Percentiles rank a stretch among this genome's conserved stretches.
Evolutionary conservation across 2,888 invertebrate genomes (phyloP).

Genomic region (Metallyticus violacea): DNA sequence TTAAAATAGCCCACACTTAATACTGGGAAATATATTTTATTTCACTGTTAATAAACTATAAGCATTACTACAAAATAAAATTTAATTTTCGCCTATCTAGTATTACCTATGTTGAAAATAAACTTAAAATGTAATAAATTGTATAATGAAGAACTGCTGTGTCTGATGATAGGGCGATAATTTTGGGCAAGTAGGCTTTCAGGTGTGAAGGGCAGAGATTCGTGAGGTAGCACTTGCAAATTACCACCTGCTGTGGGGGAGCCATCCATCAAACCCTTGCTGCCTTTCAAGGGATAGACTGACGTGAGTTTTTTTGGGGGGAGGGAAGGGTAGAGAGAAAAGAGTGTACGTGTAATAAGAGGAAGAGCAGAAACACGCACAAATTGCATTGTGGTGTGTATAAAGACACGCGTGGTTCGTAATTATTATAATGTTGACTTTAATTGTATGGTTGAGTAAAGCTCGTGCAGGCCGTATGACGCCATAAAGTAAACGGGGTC

Average conservation of each 20-base stretch:
- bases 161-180: no score
- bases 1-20: no score
- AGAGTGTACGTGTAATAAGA: neutral
- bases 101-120: no score
- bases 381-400: neutral
- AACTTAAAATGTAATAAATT: no score
- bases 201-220: constrained; percentile 1
- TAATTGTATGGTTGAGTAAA: constrained; percentile 8
- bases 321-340: neutral
- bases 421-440: constrained; percentile 9
- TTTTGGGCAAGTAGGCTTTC: neutral
- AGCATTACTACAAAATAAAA: no score
- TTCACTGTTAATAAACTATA: no score
- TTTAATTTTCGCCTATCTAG: no score
- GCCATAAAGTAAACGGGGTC: neutral
- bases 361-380: neutral
- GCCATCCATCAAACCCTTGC: constrained; percentile 5
- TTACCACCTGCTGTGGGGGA: neutral
- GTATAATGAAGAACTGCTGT: no score
- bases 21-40: no score
- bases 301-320: neutral
- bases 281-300: neutral
- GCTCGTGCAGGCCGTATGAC: neutral
- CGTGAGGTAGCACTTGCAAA: constrained; percentile 6
- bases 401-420: neutral